A percentile compares a stretch with the other conserved stretches of the same genome.
Conservation (phyloP, 2,113 vertebrate species). For the Cyrtonyx montezumae region DNA sequence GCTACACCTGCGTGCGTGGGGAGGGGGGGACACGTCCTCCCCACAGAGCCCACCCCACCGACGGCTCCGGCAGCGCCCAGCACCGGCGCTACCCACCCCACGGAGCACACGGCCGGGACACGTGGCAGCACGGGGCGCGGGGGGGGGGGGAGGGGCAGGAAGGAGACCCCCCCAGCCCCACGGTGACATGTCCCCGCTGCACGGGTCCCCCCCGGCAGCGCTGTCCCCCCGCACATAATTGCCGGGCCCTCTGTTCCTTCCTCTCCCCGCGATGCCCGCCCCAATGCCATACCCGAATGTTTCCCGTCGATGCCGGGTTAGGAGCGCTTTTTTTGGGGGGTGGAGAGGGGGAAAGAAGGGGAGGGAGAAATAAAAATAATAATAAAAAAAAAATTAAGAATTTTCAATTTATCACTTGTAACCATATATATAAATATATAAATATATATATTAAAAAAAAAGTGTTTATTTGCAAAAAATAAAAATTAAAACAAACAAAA, state of each 20-base stretch:
- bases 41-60: no score
- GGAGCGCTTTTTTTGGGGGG: no score
- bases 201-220: no score
- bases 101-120: no score
- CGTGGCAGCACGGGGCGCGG: no score
- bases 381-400: not conserved
- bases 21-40: not conserved
- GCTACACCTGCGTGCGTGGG: not conserved
- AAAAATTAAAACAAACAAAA: no score
- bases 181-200: no score
- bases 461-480: slow-evolving; percentile 83
- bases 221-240: not conserved
- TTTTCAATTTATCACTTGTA: slow-evolving; percentile 79
- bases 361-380: not conserved
- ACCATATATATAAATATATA: slow-evolving; percentile 82
- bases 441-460: slow-evolving; percentile 73
- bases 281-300: slow-evolving; percentile 45
- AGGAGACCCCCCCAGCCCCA: no score
- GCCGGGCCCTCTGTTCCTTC: slow-evolving; percentile 27
- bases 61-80: no score
- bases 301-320: slow-evolving; percentile 27
- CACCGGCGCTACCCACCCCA: no score
- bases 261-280: slow-evolving; percentile 31
- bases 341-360: not conserved
- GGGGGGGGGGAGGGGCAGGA: no score